Conservation (phyloP, 2,113 vertebrate genomes). For the Lota lota region DNA sequence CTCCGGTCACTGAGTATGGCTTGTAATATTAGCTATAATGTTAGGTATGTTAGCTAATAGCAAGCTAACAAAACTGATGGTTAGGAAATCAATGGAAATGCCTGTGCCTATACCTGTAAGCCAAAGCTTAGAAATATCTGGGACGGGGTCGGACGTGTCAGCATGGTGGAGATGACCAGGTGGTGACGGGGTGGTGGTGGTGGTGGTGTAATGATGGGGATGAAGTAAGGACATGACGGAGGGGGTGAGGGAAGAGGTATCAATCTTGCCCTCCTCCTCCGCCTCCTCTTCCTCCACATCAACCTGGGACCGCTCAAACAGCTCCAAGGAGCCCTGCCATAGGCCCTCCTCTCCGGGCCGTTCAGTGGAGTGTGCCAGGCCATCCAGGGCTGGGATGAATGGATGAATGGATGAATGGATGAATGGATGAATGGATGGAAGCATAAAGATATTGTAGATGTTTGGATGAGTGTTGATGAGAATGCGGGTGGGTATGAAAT, state of each 20-base stretch:
- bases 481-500: neutral
- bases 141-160: constrained; percentile 24
- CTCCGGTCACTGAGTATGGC: too few relatives aligned
- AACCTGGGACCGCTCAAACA: constrained; percentile 47
- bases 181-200: constrained; percentile 70
- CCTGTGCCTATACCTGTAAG: constrained; percentile 54
- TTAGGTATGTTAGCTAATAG: neutral
- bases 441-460: constrained; percentile 45
- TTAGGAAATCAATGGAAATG: constrained; percentile 2
- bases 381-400: constrained; percentile 88
- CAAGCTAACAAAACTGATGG: neutral
- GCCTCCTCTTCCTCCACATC: constrained; percentile 80
- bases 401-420: constrained; percentile 15
- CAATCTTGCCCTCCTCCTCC: constrained; percentile 34
- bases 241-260: constrained; percentile 77
- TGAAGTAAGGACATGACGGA: constrained; percentile 87
- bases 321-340: constrained; percentile 84
- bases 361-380: constrained; percentile 80
- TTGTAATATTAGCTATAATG: too few relatives aligned
- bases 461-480: constrained; percentile 6
- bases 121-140: constrained; percentile 47
- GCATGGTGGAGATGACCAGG: constrained; percentile 52
- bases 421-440: constrained; percentile 23
- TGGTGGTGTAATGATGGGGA: constrained; percentile 76
- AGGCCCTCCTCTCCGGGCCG: constrained; percentile 80